Conservation (phyloP, 1,140 invertebrate species). For the Theocolax elegans region DNA sequence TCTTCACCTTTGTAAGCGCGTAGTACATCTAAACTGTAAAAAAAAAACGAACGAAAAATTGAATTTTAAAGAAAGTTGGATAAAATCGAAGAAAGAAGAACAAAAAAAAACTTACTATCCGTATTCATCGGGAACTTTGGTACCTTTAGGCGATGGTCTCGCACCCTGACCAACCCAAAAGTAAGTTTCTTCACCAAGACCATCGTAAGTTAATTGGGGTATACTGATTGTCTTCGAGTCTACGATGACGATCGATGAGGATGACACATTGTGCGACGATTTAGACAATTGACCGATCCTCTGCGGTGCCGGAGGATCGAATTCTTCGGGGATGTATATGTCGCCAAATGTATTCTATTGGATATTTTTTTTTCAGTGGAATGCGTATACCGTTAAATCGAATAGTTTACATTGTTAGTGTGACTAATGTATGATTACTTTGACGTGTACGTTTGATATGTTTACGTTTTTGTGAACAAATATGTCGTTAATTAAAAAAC, state of each 20-base stretch:
- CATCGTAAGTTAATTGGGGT: slow-evolving; percentile 82
- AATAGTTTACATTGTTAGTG: no score
- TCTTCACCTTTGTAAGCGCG: slow-evolving; percentile 79
- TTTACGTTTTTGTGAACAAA: no score
- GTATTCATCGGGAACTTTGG: slow-evolving; percentile 88
- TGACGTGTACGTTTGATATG: no score
- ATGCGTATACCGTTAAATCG: no score
- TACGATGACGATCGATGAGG: slow-evolving; percentile 79
- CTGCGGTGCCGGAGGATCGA: slow-evolving; percentile 85
- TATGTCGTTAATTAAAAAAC: no score
- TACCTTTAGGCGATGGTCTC: slow-evolving; percentile 83
- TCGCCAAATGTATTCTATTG: slow-evolving; percentile 87
- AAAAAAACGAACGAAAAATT: neutral
- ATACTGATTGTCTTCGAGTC: slow-evolving; percentile 86
- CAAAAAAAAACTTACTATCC: slow-evolving; percentile 82
- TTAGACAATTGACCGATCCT: slow-evolving; percentile 77
- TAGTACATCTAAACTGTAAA: slow-evolving; percentile 76
- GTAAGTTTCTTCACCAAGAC: slow-evolving; percentile 79
- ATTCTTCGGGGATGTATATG: slow-evolving; percentile 90
- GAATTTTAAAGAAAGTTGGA: no score
- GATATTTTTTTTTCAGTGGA: slow-evolving; percentile 11
- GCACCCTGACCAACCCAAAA: slow-evolving; percentile 91
- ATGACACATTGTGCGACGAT: slow-evolving; percentile 76
- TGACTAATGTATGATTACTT: no score
- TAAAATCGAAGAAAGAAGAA: neutral